Evolutionary conservation across 2,888 invertebrate genomes (phyloP).

Genomic region (Melanargia galathea): DNA sequence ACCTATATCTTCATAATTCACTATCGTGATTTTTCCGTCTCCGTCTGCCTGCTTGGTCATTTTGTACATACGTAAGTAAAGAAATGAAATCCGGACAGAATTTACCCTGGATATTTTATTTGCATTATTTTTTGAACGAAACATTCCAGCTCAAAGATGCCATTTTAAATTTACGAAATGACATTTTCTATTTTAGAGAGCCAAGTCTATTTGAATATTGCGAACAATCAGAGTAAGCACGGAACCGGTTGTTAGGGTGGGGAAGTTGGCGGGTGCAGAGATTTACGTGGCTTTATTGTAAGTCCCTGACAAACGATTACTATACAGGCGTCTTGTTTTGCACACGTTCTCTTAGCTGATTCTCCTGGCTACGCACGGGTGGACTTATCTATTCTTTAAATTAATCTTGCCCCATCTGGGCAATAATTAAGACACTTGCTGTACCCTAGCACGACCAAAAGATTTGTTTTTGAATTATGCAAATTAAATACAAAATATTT

Average conservation of each 20-base stretch:
- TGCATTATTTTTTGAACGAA: background rate
- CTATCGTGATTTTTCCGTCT: no score
- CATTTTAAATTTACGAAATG: conserved; percentile 33
- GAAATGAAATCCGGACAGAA: background rate
- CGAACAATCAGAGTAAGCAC: conserved; percentile 48
- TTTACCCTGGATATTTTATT: background rate
- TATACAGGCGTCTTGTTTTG: conserved; percentile 59
- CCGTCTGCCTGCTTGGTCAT: no score
- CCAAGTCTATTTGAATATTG: conserved; percentile 45
- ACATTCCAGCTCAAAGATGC: conserved; percentile 11
- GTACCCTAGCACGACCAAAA: no score
- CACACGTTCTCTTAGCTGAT: conserved; percentile 43
- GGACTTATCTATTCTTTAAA: no score
- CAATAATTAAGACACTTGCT: no score
- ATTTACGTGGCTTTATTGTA: conserved; percentile 55
- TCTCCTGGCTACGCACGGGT: background rate
- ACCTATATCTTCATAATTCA: no score
- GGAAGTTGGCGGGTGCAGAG: conserved; percentile 39
- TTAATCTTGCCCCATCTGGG: no score
- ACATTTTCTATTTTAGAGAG: conserved; percentile 35
- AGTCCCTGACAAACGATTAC: conserved; percentile 61
- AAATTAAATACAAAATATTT: no score
- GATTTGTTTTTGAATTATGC: no score
- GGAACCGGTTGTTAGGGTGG: conserved; percentile 47
- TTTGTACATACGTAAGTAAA: no score